Evolutionary conservation across 2,797 vertebrate species (phyloP), one percentile per base, ranked within the genome.

Genomic region (Sebastes steindachneri): DNA sequence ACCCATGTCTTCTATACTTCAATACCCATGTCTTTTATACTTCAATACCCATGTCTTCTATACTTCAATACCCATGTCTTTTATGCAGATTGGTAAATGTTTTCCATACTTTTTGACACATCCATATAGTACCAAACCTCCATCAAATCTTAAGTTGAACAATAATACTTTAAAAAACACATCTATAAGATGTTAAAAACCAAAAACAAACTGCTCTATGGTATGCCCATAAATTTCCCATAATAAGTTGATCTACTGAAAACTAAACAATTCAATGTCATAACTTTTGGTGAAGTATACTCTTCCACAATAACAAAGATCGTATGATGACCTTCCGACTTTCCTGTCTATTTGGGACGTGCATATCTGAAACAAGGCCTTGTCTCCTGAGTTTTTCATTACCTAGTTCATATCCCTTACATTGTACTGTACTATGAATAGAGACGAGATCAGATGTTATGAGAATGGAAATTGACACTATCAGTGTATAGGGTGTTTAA

Each of bases 371-470:
- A 78, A 68, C 73, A 60, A 69, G 15, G 53, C 60, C 26, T 28
- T 5, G 55, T 75, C 48, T 75, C 29, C 23, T 54, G 65, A 77
- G 37, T 55, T 37, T 86, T 29, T 23, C 26, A 64, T 54, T 75
- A 48, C 64, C 25, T 33, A 21, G 66, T 68, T 68, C 64, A 75
- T 68, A 55, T 83, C 54, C 53, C 37, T 85, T 83, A 51, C 73
- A 70, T 37, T 71, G 31, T 41, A 35, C 80, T 54, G 37, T 8
- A 41, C 80, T 54, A 77, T 83, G 77, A 83, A 86, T 75, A 86
- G 72, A 74, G 45, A 85, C 78, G 72, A 69, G 74, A 77, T 80
- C 54, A 21, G 48, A 53, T 53, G 48, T 53, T 21, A 53, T n/a
- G n/a, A 53, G 8, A 53, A 21, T 21, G 48, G 48, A 53, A 53